Evolutionary conservation across 2,113 vertebrate genomes (phyloP), one percentile per base, ranked within the genome.

Genomic region (Gorsachius goisagi): DNA sequence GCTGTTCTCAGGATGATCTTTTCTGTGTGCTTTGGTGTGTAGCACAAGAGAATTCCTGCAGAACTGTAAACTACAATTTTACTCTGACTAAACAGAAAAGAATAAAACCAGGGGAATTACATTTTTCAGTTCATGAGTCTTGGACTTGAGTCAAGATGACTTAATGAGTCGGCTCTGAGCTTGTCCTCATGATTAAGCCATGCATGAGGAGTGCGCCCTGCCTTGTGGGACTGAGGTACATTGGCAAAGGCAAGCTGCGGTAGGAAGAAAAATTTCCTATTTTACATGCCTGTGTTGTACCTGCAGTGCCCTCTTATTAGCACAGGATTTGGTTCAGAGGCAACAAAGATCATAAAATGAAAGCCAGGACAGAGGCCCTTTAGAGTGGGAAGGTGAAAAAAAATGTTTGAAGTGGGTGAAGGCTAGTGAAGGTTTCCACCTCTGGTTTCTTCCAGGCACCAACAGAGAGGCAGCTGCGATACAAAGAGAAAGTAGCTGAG

Each of bases 401-500:
- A 27, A 24, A 13, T 6, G 9, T 79, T 32, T 53, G 49, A 74
- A 33, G 71, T 33, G 55, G 41, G n/a, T 58, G 66, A 22, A 81
- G 39, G 15, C 20, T 74, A 8, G 35, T 58, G 27, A 60, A 20
- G 82, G 62, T 80, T 92, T 82, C 78, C 37, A 83, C 16, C 35
- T 73, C 79, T 91, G 67, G 5, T 67, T 62, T 72, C 28, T 72
- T 97, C 22, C 89, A 99, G 99, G 99, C 99, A 28, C 99, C 99
- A 52, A 99, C 99, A 27, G 98, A 98, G 44, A 99, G 99, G 89
- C 99, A 99, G 97, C 98, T 99, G 85, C 95, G 98, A 15, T 99
- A 99, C 93, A 99, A 99, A 87, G 99, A 99, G 97, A 99, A 99
- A 93, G 99, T 99, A 91, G 98, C 98, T 24, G 99, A 99, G 97